Evolutionary conservation across 1,140 invertebrate species (phyloP), one percentile per base, ranked within the genome.

Genomic region (Bombus haemorrhoidalis): DNA sequence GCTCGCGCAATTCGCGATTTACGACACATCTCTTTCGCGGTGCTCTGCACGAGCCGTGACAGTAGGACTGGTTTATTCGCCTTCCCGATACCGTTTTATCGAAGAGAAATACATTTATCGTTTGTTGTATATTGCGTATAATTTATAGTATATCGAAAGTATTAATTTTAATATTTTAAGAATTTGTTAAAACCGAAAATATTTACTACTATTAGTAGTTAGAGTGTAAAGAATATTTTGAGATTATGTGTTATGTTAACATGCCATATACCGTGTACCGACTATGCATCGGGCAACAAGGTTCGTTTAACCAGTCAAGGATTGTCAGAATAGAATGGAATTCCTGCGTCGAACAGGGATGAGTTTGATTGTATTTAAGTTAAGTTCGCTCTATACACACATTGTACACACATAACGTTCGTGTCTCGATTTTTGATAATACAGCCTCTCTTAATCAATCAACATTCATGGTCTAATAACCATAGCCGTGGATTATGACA

Each of bases 371-470:
- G 37, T 84, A 47, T 71, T 72, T 78, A 77, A 43, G 13, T 15
- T 43, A 43, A 15, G 37, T 66, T 59, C 57, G 34, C 18, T 53
- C 57, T n/a, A n/a, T n/a, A n/a, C n/a, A n/a, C n/a, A n/a, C n/a
- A n/a, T n/a, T n/a, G n/a, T n/a, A n/a, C n/a, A n/a, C n/a, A n/a
- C n/a, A n/a, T n/a, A n/a, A n/a, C n/a, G n/a, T n/a, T n/a, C n/a
- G 74, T 69, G 74, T n/a, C 71, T 77, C 74, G 74, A 78, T 83
- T 83, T 78, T 77, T 83, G 37, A 69, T 68, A 83, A 78, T 69
- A 62, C 47, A 18, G 28, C 22, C 47, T 25, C 62, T 47, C 10
- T 59, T 34, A 9, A 80, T 28, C 57, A 71, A 66, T 12, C 25
- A 34, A 43, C 41, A 72, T 75, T 83, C 82, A 74, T 59, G 28